Percentiles rank a stretch among this genome's conserved stretches.
These are phyloP conservation scores for Sparidentex hasta DNA, from an alignment of 2,797 vertebrate species.

Conservation along the genomic window DNA sequence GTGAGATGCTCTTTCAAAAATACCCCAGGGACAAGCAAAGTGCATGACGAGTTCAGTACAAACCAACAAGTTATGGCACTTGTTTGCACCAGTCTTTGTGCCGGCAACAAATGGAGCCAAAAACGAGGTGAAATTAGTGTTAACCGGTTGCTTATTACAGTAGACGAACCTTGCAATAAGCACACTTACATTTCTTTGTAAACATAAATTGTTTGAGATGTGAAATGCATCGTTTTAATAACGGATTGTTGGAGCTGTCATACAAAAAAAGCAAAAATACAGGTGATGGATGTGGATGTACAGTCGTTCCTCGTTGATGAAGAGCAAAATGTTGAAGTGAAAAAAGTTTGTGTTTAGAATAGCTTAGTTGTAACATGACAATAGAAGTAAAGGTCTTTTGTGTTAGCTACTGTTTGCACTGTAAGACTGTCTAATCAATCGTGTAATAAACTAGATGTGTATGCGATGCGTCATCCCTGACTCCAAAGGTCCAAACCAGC, in stretches of 20 bases:
- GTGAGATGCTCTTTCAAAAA: neutral
- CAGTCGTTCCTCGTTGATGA: slow-evolving; percentile 5
- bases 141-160: too few relatives aligned
- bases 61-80: slow-evolving; percentile 1
- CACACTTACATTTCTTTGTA: slow-evolving; percentile 32
- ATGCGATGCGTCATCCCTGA: slow-evolving; percentile 4
- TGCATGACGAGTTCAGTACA: neutral
- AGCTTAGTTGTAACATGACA: slow-evolving; percentile 16
- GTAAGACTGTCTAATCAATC: slow-evolving; percentile 14
- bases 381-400: neutral
- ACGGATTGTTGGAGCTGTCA: slow-evolving; percentile 1
- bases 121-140: slow-evolving; percentile 30
- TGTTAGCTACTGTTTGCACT: neutral
- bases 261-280: slow-evolving; percentile 8
- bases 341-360: slow-evolving; percentile 20
- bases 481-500: slow-evolving; percentile 38
- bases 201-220: slow-evolving; percentile 44
- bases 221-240: slow-evolving; percentile 30
- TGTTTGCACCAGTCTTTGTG: slow-evolving; percentile 24
- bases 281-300: neutral
- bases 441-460: neutral
- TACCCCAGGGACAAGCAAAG: neutral
- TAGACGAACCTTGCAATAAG: slow-evolving; percentile 33
- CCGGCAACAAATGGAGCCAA: slow-evolving; percentile 31
- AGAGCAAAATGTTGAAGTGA: slow-evolving; percentile 36